phyloP scores from a whole-genome alignment of 2,113 vertebrate genomes.

The Aspiorhynchus laticeps region DNA sequence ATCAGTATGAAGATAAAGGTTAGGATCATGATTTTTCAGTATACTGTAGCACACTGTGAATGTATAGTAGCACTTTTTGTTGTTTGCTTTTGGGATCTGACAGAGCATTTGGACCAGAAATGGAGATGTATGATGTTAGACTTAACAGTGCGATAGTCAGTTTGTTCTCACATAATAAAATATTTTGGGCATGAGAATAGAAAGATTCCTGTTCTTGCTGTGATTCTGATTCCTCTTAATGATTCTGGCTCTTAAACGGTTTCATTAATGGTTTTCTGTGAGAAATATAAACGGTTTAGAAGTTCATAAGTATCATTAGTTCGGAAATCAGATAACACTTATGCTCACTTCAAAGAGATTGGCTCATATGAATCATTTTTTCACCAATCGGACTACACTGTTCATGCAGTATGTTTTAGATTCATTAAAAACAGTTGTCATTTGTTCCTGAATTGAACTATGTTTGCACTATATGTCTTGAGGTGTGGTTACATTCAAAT shows the following conservation, averaged over 20 bases:
- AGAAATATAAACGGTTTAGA: neutral
- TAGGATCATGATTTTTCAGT: neutral
- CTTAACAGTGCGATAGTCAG: neutral
- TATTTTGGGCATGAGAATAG: neutral
- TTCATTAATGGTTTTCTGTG: neutral
- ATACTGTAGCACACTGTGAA: neutral
- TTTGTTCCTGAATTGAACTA: neutral
- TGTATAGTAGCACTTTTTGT: neutral
- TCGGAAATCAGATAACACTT: too few species aligned
- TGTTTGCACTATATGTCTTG: neutral
- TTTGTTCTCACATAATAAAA: too few species aligned
- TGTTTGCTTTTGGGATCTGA: neutral
- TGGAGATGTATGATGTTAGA: neutral
- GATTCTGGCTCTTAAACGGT: neutral
- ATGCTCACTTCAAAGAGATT: neutral
- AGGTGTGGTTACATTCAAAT: neutral
- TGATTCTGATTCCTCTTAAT: neutral
- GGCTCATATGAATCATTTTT: neutral
- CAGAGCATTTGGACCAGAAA: neutral
- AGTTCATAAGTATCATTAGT: neutral
- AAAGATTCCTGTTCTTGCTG: neutral
- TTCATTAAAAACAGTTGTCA: neutral
- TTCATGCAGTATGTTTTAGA: neutral
- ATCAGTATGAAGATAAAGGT: neutral
- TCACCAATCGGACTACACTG: neutral